Base-by-base conservation (phyloP, 2,113 vertebrate species). In the Hemicordylus capensis region DNA sequence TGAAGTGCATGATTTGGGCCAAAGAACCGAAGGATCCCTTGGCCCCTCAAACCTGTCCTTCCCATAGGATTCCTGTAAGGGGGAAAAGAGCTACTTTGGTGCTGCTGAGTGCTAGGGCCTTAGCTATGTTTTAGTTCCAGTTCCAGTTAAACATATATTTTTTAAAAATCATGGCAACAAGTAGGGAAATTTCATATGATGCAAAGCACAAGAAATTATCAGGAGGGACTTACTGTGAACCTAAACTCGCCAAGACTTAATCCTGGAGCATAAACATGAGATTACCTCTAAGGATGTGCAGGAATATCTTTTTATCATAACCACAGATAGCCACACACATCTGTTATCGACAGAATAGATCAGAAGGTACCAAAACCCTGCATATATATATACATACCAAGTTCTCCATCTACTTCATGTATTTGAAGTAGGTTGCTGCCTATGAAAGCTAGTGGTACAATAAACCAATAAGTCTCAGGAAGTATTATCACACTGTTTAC, bases 41-140 rank as follows among this genome's bases (percentile, higher is more conserved):
- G 96, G 76, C 98, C 98, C 1, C 72, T 92, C 82, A 99, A 93
- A 1, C 98, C 98, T 0, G 98, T 99, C 90, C 98, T 97, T 78
- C 98, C 98, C 94, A 89, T 95, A 75, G 98, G 98, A 92, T 99
- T 99, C 94, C 98, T 99, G 84, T 24, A 37, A 88, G 39, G 70
- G 7, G 15, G 44, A 83, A 61, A 9, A 22, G 46, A 84, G 3
- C 0, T 0, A 69, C 20, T 34, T 22, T 0, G 1, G 6, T 0
- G 2, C n/a, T 78, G 20, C 14, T 0, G 4, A 6, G 12, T n/a
- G 9, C 0, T 2, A 80, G 46, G 3, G 24, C 3, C 0, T 0
- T 39, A 34, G 39, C 0, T 0, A 17, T 8, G 12, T n/a, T 70
- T 56, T 46, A n/a, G 28, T 34, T 58, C 15, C 15, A 31, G 5